Evolutionary conservation across 2,888 invertebrate species (phyloP).

Genomic region (Biston stratarius): DNA sequence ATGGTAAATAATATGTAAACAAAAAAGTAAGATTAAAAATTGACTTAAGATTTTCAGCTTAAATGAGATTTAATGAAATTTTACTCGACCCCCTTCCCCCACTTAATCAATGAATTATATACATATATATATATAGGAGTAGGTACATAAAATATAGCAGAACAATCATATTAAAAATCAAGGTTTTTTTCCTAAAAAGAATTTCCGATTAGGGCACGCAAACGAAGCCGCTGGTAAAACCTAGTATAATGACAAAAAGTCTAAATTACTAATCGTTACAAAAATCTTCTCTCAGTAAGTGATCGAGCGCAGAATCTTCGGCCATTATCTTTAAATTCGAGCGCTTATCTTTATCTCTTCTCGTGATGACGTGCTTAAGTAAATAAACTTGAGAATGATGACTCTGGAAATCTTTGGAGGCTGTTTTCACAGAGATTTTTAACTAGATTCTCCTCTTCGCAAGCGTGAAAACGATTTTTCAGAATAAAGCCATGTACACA

Average conservation of each 20-base stretch:
- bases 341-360: conserved; percentile 39
- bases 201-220: too few species aligned
- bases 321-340: conserved; percentile 40
- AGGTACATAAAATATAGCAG: too few species aligned
- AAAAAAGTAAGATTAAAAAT: too few species aligned
- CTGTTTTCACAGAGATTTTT: neutral
- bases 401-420: conserved; percentile 19
- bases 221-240: too few species aligned
- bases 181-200: too few species aligned
- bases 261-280: neutral
- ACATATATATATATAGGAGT: too few species aligned
- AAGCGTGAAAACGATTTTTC: neutral
- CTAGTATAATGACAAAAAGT: neutral
- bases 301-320: conserved; percentile 27
- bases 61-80: too few species aligned
- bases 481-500: neutral
- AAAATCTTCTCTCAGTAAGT: conserved; percentile 15
- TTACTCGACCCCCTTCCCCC: too few species aligned
- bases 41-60: too few species aligned
- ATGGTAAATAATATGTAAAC: too few species aligned
- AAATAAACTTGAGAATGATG: conserved; percentile 39
- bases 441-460: neutral
- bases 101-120: too few species aligned
- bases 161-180: too few species aligned
- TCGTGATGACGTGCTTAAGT: conserved; percentile 42